Percentiles rank a stretch among this genome's conserved stretches.
phyloP scores from a whole-genome alignment of 2,113 vertebrate species.

The Australoheros scitulus region DNA sequence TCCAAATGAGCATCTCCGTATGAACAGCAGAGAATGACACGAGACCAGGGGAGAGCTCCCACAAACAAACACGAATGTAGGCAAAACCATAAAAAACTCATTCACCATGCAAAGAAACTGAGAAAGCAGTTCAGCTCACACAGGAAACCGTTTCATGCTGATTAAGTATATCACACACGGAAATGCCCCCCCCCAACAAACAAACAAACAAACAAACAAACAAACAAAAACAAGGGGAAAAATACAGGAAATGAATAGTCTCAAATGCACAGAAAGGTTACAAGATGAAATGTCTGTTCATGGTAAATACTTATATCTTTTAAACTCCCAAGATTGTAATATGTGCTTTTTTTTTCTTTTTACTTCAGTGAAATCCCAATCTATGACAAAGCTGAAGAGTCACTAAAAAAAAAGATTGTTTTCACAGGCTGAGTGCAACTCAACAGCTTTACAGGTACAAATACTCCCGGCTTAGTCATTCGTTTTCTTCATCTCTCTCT shows the following conservation, averaged over 20 bases:
- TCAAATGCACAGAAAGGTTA: neutral
- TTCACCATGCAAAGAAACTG: neutral
- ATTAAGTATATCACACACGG: slow-evolving; percentile 11
- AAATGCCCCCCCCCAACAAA: neutral
- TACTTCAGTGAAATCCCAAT: neutral
- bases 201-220: neutral
- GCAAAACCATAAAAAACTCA: neutral
- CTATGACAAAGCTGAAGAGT: neutral
- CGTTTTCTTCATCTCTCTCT: neutral
- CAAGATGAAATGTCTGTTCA: too few species aligned
- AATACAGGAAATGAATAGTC: neutral
- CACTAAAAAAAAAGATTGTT: neutral
- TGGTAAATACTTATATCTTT: neutral
- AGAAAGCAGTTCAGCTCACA: slow-evolving; percentile 32
- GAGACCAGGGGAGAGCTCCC: slow-evolving; percentile 14
- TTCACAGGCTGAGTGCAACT: neutral
- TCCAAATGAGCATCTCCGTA: slow-evolving; percentile 69
- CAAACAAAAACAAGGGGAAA: neutral
- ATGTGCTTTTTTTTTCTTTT: neutral
- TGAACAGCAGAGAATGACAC: slow-evolving; percentile 32
- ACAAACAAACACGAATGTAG: slow-evolving; percentile 27
- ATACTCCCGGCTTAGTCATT: neutral
- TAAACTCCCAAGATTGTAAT: neutral
- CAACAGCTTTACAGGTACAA: neutral
- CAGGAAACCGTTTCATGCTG: slow-evolving; percentile 5